Evolutionary conservation across 1,140 invertebrate species (phyloP), one percentile per base, ranked within the genome.

Genomic region (Drosophila arizonae): DNA sequence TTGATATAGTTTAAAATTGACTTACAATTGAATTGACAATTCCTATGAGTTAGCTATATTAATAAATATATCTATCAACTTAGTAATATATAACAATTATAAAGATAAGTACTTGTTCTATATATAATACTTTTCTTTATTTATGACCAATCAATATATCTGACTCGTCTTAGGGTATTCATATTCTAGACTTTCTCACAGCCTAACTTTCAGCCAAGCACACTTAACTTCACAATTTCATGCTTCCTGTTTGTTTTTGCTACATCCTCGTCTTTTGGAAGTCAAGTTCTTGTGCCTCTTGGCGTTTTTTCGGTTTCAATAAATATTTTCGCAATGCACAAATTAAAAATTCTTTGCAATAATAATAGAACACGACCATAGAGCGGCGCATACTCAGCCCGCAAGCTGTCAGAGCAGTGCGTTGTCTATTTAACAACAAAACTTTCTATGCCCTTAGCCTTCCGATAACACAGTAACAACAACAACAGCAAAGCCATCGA

Each of bases 321-420:
- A 87, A 87, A 87, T 87, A 87, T 87, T 87, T 87, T 84, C 60
- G 72, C 84, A 87, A 87, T 88, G 84, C 78, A 87, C 79, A 87
- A 88, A 87, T 87, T 87, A 87, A 87, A 87, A 87, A 87, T 87
- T 88, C 84, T 76, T 88, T 24, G 69, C 67, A 73, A 79, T 68
- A 76, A 87, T 77, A 86, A 87, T 86, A 81, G 75, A 81, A 65
- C 58, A 43, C 50, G 43, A 66, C 56, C 45, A 9, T 28, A 43
- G 61, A 69, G 43, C 39, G 64, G 58, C 57, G 52, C 50, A 65
- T 48, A 46, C 51, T 24, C 46, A 33, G 48, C 43, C 75, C 75
- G 72, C 77, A 84, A 60, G 72, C 46, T 39, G 33, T 46, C 58
- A 67, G 45, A 56, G 46, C 43, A 50, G 51, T 45, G 63, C 50